phyloP scores from a whole-genome alignment of 2,888 invertebrate species.

The Eretmocerus hayati region DNA sequence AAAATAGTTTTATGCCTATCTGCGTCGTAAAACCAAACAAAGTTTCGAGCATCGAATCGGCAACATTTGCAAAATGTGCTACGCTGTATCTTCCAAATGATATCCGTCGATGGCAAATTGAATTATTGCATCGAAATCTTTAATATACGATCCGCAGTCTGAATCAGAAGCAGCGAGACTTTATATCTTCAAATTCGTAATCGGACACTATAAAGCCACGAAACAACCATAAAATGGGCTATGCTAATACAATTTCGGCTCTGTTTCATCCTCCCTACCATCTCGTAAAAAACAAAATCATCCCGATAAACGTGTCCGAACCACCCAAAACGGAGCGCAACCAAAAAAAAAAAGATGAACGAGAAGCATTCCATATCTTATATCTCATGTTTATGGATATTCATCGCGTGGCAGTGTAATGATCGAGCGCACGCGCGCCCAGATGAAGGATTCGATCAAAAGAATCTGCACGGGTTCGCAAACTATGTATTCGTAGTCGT shows the following conservation, averaged over 20 bases:
- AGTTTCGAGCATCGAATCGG: neutral
- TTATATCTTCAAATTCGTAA: constrained; percentile 10
- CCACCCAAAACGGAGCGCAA: constrained; percentile 8
- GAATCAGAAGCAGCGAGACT: neutral
- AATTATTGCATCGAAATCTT: constrained; percentile 6
- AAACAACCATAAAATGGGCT: constrained; percentile 1
- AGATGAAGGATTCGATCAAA: neutral
- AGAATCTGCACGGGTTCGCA: neutral
- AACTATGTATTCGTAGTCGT: no score
- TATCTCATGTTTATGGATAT: constrained; percentile 14
- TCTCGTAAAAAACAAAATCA: constrained; percentile 14
- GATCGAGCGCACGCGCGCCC: constrained; percentile 3
- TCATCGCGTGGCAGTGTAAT: constrained; percentile 10
- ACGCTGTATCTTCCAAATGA: neutral
- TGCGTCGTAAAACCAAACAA: neutral
- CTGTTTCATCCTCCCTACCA: constrained; percentile 7
- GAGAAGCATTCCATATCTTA: neutral
- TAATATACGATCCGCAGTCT: constrained; percentile 18
- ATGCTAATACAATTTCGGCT: constrained; percentile 12
- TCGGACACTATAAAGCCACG: constrained; percentile 7
- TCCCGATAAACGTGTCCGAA: constrained; percentile 6
- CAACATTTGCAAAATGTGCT: constrained; percentile 1
- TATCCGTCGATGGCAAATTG: neutral
- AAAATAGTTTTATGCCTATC: no score
- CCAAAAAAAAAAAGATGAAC: neutral